Evolutionary conservation across 2,797 vertebrate species (phyloP), one percentile per base, ranked within the genome.

Genomic region (Synanceia verrucosa): DNA sequence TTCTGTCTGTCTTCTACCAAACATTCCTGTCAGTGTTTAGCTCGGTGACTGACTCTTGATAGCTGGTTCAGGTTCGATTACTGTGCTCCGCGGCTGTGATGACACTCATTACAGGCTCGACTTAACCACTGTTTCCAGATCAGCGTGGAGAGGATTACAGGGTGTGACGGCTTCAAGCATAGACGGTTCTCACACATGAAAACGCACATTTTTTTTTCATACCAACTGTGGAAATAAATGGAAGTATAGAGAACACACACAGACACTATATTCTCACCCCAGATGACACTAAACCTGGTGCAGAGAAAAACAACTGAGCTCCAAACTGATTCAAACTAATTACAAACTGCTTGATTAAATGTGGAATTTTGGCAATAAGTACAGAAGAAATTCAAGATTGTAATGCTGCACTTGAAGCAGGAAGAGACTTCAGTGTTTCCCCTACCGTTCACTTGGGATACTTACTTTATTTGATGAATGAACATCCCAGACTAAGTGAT

Each of bases 81-180:
- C 50, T 4, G 47, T 24, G 14, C 67, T 69, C 41, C 21, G 46
- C 13, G 29, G 55, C 68, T 46, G n/a, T 76, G 31, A 86, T 76
- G 0, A 70, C 10, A 21, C 43, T 76, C 41, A 59, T 89, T 81
- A 85, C 31, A n/a, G 47, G 39, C 60, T 80, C 55, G 61, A 65
- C 36, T 5, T 80, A 89, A 88, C 76, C 1, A 80, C 76, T 18
- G 60, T 12, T 60, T 78, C 43, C 76, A 83, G 55, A 66, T 71
- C 65, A 59, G 63, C 2, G 29, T 10, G 12, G 29, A 21, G 37
- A 43, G 56, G 59, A 80, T 65, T 73, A 77, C 65, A 61, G 65
- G 58, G 70, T 76, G 37, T 55, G 48, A 59, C 9, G 43, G 52
- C 33, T 33, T 65, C 55, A 12, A n/a, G 43, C 55, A 31, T 13